Evolutionary conservation across 2,888 invertebrate species (phyloP), one percentile per base, ranked within the genome.

Genomic region (Andrena trimmerana): DNA sequence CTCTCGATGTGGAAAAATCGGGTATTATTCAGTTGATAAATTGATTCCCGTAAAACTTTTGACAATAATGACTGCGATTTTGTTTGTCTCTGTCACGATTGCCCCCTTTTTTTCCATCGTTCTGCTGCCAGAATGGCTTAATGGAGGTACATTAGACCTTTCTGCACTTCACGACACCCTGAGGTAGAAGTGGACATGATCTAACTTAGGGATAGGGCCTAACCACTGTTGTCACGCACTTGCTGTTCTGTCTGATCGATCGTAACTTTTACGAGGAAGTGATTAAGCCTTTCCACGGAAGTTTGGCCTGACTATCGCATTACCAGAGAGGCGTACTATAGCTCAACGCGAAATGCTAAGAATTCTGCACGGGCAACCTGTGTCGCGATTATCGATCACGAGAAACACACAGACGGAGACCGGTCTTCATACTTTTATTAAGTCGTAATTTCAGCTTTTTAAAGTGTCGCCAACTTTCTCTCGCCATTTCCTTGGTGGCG

Each of bases 181-280:
- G 66, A 67, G 78, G 65, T 71, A 50, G 62, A 69, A 59, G 10
- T 29, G 57, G 48, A 54, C 78, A 50, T 76, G 87, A 85, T 86
- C 66, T 62, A 74, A 68, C 54, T 27, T 70, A 27, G 50, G 31
- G 69, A 78, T 78, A 59, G 24, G 29, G 52, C 10, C 48, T 76
- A 62, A 83, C 83, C 85, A 84, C 78, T 83, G 77, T 86, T 87
- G 85, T 88, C 90, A 90, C 87, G 90, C 85, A 82, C 83, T 54
- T 68, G 68, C n/a, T 68, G 42, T 65, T 16, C 54, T 10, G 42
- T 42, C 20, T 42, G 77, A 54, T 63, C 60, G 48, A 66, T 65
- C 36, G 68, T 85, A 75, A 75, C 86, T 83, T 75, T 72, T 86
- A 75, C 81, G 80, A 52, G 36, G 83, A 88, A 85, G 33, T 78